Base-by-base conservation (phyloP, 2,797 vertebrate genomes). In the Todus mexicanus region DNA sequence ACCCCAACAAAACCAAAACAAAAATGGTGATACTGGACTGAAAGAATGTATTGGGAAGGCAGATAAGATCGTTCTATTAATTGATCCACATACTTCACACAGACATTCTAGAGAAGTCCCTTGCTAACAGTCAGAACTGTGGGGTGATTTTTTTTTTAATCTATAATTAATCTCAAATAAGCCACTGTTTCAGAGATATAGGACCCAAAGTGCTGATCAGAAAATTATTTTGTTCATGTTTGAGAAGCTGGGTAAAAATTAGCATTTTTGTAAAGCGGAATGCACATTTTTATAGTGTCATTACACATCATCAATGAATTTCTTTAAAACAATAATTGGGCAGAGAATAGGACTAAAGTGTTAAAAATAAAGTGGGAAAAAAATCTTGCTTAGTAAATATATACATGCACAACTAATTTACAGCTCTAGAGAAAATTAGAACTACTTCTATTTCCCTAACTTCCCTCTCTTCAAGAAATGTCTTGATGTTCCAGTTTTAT, bases 151-250 rank as follows among this genome's bases (percentile, higher is more conserved):
- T 60, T 70, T 72, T 74, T 78, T 78, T 33, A 74, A 94, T 87
- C 79, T 81, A 68, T 89, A 89, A 93, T 95, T 84, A 89, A 90
- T 84, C 78, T 81, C 29, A 81, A 64, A 83, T 84, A 78, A 38
- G 6, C 22, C 63, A 72, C n/a, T 76, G 20, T 84, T 91, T 93
- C 74, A 68, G 57, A 54, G 64, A 76, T 92, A 82, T 27, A 68
- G 9, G n/a, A 88, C 26, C 27, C 54, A 84, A 77, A 94, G 22
- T 88, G 64, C 48, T 12, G 3, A 84, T 85, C 4, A n/a, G 33
- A 74, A 18, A 64, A 68, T 69, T 65, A 70, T 65, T 90, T 94
- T 87, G 14, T 74, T 88, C 64, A 43, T 64, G 64, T 84, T 78
- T 89, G 40, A 89, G 35, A 73, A 93, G 74, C n/a, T 83, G 47